phyloP scores from a whole-genome alignment of 2,113 vertebrate genomes.

The Sus scrofa region DNA sequence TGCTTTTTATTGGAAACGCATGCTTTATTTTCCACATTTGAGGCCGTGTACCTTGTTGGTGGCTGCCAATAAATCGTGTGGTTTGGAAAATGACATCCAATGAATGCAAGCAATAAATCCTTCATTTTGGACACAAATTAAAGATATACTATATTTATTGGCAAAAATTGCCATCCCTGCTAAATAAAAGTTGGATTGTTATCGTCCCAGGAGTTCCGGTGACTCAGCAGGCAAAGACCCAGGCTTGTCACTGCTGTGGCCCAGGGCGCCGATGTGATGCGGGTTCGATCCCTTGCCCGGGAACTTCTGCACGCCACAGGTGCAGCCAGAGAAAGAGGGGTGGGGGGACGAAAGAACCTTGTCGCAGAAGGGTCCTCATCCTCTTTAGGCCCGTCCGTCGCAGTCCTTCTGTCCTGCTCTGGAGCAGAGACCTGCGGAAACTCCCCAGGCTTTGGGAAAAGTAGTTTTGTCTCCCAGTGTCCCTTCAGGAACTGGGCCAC shows the following conservation, averaged over 20 bases:
- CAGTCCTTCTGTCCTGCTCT: background rate
- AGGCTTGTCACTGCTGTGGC: too few relatives aligned
- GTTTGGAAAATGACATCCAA: constrained; percentile 9
- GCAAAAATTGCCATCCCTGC: background rate
- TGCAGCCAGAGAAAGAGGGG: too few relatives aligned
- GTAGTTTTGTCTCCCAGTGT: background rate
- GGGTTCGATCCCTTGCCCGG: too few relatives aligned
- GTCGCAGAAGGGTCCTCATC: background rate
- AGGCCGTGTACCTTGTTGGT: background rate
- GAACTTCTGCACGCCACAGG: too few relatives aligned
- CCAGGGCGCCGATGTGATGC: too few relatives aligned
- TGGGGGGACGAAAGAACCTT: constrained; percentile 1
- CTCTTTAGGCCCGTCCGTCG: background rate
- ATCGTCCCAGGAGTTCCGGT: too few relatives aligned
- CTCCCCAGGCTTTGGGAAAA: background rate
- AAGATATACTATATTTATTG: background rate
- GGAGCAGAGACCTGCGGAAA: background rate
- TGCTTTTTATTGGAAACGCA: background rate
- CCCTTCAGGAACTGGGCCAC: background rate
- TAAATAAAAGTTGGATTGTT: constrained; percentile 42
- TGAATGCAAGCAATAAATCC: background rate
- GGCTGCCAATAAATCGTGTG: background rate
- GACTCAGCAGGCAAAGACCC: too few relatives aligned
- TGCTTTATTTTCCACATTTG: constrained; percentile 31
- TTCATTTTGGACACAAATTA: background rate